Evolutionary conservation across 1,140 invertebrate species (phyloP), one percentile per base, ranked within the genome.

Genomic region (Drosophila ercepeae): DNA sequence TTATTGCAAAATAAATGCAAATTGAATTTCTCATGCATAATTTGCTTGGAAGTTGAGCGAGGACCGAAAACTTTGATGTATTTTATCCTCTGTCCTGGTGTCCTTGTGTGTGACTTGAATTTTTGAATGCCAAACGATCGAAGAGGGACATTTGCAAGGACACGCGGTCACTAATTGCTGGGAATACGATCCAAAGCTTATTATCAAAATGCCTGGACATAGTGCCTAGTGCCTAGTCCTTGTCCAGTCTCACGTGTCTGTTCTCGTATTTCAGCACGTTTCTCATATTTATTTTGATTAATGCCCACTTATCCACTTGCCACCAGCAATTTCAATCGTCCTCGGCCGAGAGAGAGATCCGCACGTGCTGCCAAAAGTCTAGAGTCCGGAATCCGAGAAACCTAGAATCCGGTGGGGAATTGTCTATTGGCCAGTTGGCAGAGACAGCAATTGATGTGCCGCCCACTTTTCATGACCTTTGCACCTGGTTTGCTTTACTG

Each of bases 1-100:
- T 88, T 88, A 88, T 88, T 88, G 82, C 83, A 75, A 89, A 88
- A 88, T 89, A 88, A 88, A 88, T 88, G 82, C 82, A 88, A 88
- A 88, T 88, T 88, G 82, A 88, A 88, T 88, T 88, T 78, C 77
- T 82, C 82, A 88, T 89, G 82, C 82, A 88, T 88, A 88, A 88
- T 88, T 88, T 88, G 82, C 76, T 86, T 86, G 73, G 68, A 88
- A 86, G 63, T 84, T 81, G 75, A 73, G 70, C 64, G 14, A 54
- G 50, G 59, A 55, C 25, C 48, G 42, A 46, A 53, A 67, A 82
- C 77, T 88, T 88, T 88, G 82, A 88, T 88, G 77, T 88, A 72
- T 81, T 72, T 74, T 65, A 45, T 41, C n/a, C n/a, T n/a, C n/a
- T n/a, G n/a, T n/a, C n/a, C n/a, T n/a, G n/a, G 21, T 21, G 21